These are phyloP conservation scores for Lasius platythorax DNA, from an alignment of 2,888 invertebrate genomes.

Conservation along the genomic window DNA sequence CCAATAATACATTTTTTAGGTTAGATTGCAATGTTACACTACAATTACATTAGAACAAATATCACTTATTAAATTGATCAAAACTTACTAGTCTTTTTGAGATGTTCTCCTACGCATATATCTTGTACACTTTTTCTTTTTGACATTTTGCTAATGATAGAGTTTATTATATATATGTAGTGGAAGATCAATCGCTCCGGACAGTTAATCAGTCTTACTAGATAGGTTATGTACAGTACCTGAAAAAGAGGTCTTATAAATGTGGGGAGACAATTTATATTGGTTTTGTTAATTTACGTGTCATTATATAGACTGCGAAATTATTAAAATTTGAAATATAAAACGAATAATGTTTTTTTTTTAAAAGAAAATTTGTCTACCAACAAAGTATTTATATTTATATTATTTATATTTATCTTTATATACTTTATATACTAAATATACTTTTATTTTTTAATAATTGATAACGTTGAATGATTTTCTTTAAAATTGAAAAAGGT, in stretches of 20 bases:
- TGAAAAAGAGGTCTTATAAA: too few relatives aligned
- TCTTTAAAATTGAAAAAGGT: neutral
- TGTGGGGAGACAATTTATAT: too few relatives aligned
- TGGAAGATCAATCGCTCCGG: too few relatives aligned
- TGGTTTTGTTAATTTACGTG: too few relatives aligned
- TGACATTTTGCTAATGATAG: neutral
- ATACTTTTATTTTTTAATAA: slow-evolving; percentile 2
- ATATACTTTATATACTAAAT: neutral
- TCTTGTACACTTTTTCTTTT: neutral
- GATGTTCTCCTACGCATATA: neutral
- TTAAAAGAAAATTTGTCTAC: too few relatives aligned
- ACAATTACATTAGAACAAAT: neutral
- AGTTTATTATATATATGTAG: too few relatives aligned
- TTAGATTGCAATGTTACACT: neutral
- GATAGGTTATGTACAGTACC: too few relatives aligned
- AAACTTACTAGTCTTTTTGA: neutral
- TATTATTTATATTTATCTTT: neutral
- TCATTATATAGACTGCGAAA: neutral
- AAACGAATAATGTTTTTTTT: neutral
- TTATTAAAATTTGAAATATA: neutral
- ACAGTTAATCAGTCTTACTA: too few relatives aligned
- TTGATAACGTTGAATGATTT: neutral
- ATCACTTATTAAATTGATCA: neutral
- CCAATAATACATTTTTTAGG: neutral
- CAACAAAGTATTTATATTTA: neutral